Base-by-base conservation (phyloP, 2,888 invertebrate species). In the Polylopha cassiicola region DNA sequence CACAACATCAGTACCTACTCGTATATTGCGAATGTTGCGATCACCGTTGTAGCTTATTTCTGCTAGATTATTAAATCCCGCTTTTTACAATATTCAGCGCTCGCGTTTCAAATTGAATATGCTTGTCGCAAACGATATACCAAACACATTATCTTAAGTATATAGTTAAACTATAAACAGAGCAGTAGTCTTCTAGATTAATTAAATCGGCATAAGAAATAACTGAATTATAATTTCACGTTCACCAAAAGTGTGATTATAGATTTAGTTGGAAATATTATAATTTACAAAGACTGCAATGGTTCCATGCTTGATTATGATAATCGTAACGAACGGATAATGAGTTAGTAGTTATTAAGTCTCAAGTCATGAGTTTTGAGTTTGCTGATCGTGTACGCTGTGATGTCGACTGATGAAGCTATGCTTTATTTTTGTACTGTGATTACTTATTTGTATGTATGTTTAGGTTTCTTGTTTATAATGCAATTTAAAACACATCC, bases 371-470 rank as follows among this genome's bases (percentile, higher is more conserved):
- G 54, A 58, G 55, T 61, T 73, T 69, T 68, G 61, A 57, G 66
- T 78, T 74, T 70, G 70, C 72, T 58, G 66, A 70, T 74, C 67
- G 64, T 70, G 61, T 73, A 66, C 73, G 73, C 82, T 82, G 85
- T 82, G 85, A 82, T 82, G 80, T 73, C 67, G 72, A 76, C 76
- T 76, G 76, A 81, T 72, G 69, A 74, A 71, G 74, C 73, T 65
- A 76, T 78, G 84, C 80, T 84, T 84, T 84, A 82, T 77, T 82
- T 77, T 79, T 80, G 73, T 80, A 81, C 82, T 82, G 84, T 82
- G 82, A 82, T 82, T 76, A 77, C 63, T 63, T 76, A 70, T 70
- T 70, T 66, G 61, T 73, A 68, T 68, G 62, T 68, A 61, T 61
- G 69, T 67, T 65, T 71, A 75, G 69, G 72, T 73, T 69, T 62